These are phyloP conservation scores for Chamaedrilus cognettii DNA, from an alignment of 2,888 invertebrate species.

Conservation along the genomic window DNA sequence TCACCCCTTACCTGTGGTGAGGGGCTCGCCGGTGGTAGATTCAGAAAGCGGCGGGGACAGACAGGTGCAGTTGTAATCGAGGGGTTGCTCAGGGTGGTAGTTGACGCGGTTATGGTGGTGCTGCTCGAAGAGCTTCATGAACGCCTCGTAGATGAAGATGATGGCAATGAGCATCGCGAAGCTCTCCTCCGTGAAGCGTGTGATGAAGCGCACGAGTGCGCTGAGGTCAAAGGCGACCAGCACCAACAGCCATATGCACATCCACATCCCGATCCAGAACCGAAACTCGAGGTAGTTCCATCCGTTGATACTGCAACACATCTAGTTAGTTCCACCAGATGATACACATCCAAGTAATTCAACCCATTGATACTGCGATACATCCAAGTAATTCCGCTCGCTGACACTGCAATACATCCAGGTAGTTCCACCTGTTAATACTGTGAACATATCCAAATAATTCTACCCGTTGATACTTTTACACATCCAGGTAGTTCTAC, in stretches of 20 bases:
- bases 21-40: no score
- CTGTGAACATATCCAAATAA: neutral
- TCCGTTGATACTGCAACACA: neutral
- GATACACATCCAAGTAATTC: neutral
- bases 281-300: slow-evolving; percentile 58
- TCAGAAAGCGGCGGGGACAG: no score
- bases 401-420: neutral
- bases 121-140: slow-evolving; percentile 65
- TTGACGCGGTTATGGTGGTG: neutral
- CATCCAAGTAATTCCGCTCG: neutral
- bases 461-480: no score
- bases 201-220: slow-evolving; percentile 85
- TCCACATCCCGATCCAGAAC: slow-evolving; percentile 92
- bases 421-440: neutral
- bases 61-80: no score
- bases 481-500: no score
- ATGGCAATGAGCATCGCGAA: slow-evolving; percentile 96
- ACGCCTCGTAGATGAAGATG: slow-evolving; percentile 76
- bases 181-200: slow-evolving; percentile 96
- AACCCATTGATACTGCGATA: neutral
- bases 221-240: slow-evolving; percentile 91
- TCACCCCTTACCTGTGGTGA: no score
- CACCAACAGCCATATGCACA: slow-evolving; percentile 78
- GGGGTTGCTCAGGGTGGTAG: neutral
- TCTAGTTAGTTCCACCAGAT: neutral